These are phyloP conservation scores for Margaritifera margaritifera DNA, from an alignment of 2,888 invertebrate genomes.

Conservation along the genomic window DNA sequence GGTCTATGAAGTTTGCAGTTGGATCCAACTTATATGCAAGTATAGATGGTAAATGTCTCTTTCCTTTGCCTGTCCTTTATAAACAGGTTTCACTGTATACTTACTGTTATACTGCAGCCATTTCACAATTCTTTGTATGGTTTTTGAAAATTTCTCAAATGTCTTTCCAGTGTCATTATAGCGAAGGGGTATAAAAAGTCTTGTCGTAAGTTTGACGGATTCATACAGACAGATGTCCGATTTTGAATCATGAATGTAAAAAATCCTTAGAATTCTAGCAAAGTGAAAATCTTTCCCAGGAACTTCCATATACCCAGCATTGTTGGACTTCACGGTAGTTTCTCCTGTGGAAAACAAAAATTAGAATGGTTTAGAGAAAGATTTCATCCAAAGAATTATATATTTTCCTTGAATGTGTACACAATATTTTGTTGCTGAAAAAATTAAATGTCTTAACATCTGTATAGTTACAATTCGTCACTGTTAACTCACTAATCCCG, in stretches of 20 bases:
- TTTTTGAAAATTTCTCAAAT: conserved; percentile 53
- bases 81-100: conserved; percentile 2
- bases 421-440: too few relatives aligned
- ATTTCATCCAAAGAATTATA: not conserved
- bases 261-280: conserved; percentile 47
- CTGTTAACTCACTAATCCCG: too few relatives aligned
- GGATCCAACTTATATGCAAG: too few relatives aligned
- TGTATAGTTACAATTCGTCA: too few relatives aligned
- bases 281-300: conserved; percentile 38
- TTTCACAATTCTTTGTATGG: conserved; percentile 48
- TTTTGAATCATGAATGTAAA: conserved; percentile 35
- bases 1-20: too few relatives aligned
- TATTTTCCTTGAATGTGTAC: too few relatives aligned
- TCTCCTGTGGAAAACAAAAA: conserved; percentile 16
- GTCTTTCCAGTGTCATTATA: conserved; percentile 26
- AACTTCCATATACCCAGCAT: conserved; percentile 27
- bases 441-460: too few relatives aligned
- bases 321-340: conserved; percentile 29
- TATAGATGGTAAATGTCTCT: too few relatives aligned
- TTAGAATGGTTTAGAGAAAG: not conserved
- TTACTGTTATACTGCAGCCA: conserved; percentile 52
- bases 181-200: conserved; percentile 48
- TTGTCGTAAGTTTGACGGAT: conserved; percentile 37
- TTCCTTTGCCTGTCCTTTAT: too few relatives aligned
- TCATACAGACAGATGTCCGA: conserved; percentile 29